Base-by-base conservation (phyloP, 2,888 invertebrate species). In the Anorthoa munda region DNA sequence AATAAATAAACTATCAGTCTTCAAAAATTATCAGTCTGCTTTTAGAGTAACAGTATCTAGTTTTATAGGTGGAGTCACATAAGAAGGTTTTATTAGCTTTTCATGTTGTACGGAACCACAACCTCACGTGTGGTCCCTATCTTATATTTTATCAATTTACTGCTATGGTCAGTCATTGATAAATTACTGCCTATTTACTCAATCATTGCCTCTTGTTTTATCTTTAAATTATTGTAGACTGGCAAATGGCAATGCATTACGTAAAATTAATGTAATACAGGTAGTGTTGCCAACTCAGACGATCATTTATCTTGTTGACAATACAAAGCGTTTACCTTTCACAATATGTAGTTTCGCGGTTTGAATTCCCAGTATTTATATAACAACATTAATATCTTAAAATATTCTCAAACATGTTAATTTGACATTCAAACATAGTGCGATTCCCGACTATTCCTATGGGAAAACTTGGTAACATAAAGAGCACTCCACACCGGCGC, bases 401-500 rank as follows among this genome's bases (percentile, higher is more conserved):
- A 58, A 63, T 83, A 75, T 81, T 83, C 75, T 59, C 39, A 70
- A 75, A 79, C 82, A 77, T 84, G 80, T 81, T 85, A 85, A 86
- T 85, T 86, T 75, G 56, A 77, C 75, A 85, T 85, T 80, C 70
- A 81, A 73, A 87, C 83, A 77, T 83, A 75, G 76, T 81, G 79
- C 69, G 60, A 75, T 74, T 72, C 75, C 76, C 50, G 68, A 67
- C 72, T 75, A 75, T 85, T 86, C 84, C 85, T 88, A 75, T 87
- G 86, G 86, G 89, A 88, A 87, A 87, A 75, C 71, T 77, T 72
- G 65, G 63, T 80, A 77, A 72, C 64, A 77, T 78, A 82, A 88
- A 85, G 87, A 77, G 76, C 75, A 77, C 76, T 87, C 77, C 84
- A 88, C 88, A 87, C 85, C 70, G 83, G 76, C 84, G 76, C 82